A percentile compares a stretch with the other conserved stretches of the same genome.
Evolutionary conservation across 2,888 invertebrate genomes (phyloP).

Genomic region (Lepidonotus clava): DNA sequence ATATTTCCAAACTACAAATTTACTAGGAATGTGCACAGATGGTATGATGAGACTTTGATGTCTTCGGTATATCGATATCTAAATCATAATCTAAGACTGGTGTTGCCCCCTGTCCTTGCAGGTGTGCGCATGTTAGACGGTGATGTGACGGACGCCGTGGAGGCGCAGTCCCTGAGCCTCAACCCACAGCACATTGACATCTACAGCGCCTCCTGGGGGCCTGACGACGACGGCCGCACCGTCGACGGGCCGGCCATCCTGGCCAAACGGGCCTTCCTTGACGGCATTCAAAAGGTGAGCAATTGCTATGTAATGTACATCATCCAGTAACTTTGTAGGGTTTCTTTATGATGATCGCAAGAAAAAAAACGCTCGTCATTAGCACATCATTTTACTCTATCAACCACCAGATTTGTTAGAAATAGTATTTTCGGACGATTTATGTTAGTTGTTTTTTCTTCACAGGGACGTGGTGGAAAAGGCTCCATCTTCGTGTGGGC

Average conservation of each 20-base stretch:
- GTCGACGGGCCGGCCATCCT: conserved; percentile 98
- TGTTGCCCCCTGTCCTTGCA: conserved; percentile 74
- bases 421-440: too few species aligned
- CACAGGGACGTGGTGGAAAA: conserved; percentile 92
- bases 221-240: conserved; percentile 98
- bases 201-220: conserved; percentile 98
- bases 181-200: conserved; percentile 99
- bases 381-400: too few species aligned
- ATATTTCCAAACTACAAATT: too few species aligned
- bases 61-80: background rate
- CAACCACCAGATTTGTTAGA: too few species aligned
- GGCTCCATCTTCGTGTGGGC: conserved; percentile 99
- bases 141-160: conserved; percentile 99
- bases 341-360: background rate
- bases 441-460: background rate
- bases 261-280: conserved; percentile 95
- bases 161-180: conserved; percentile 95
- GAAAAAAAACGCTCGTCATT: background rate
- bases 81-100: background rate
- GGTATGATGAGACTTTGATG: background rate
- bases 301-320: background rate
- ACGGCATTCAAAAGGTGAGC: conserved; percentile 93
- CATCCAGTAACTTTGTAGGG: background rate
- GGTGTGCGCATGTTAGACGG: conserved; percentile 99
- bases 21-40: background rate